phyloP scores from a whole-genome alignment of 2,888 invertebrate genomes.

The Mylabris sibirica region DNA sequence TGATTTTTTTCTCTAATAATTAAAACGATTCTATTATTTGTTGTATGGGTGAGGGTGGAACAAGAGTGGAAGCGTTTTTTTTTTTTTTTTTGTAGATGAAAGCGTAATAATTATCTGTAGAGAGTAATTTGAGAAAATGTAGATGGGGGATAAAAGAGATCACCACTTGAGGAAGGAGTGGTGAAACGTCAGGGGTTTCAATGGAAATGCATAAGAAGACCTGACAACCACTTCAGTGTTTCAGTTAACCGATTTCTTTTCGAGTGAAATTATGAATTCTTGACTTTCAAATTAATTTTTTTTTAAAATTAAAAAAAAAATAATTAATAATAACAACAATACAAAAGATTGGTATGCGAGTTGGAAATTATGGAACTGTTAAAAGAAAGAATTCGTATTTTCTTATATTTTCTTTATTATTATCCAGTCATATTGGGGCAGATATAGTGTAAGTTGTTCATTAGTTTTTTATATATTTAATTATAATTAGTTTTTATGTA shows the following conservation, averaged over 20 bases:
- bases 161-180: not conserved
- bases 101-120: not conserved
- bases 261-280: slow-evolving; percentile 2
- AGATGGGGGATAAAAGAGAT: not conserved
- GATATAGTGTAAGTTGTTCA: slow-evolving; percentile 21
- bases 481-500: not conserved
- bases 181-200: slow-evolving; percentile 5
- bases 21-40: too few relatives aligned
- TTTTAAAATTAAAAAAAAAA: not conserved
- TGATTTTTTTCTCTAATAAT: too few relatives aligned
- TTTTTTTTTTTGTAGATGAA: not conserved
- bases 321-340: too few relatives aligned
- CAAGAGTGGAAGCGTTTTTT: not conserved
- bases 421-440: slow-evolving; percentile 10
- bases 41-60: not conserved
- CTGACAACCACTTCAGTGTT: slow-evolving; percentile 21
- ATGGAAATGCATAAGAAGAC: slow-evolving; percentile 30
- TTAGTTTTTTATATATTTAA: not conserved
- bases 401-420: slow-evolving; percentile 17
- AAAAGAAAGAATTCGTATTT: slow-evolving; percentile 10
- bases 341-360: not conserved
- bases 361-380: not conserved
- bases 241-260: slow-evolving; percentile 23
- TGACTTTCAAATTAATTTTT: not conserved
- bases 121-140: not conserved